phyloP scores from a whole-genome alignment of 2,888 invertebrate species.

The Strigamia maritima region DNA sequence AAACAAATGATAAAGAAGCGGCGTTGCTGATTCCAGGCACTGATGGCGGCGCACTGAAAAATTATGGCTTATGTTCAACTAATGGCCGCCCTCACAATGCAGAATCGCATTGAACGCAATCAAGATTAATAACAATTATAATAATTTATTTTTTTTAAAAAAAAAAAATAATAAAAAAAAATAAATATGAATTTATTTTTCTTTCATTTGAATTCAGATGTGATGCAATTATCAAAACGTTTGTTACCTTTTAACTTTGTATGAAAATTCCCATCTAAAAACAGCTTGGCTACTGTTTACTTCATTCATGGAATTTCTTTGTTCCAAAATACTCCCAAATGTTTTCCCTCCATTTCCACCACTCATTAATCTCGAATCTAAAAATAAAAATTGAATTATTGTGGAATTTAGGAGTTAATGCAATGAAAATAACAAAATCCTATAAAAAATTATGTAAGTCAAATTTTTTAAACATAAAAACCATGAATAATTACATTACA shows the following conservation, averaged over 20 bases:
- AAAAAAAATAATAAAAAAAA: neutral
- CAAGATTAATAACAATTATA: neutral
- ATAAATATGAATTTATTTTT: neutral
- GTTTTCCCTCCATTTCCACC: neutral
- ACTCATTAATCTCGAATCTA: neutral
- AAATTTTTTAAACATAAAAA: no score
- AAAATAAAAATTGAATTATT: neutral
- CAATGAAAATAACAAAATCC: no score
- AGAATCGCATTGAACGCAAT: neutral
- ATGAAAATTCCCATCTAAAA: neutral
- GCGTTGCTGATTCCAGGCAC: neutral
- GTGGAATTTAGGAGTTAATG: no score
- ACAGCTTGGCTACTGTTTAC: constrained; percentile 1
- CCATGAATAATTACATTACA: no score
- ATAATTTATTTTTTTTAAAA: neutral
- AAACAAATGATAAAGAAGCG: neutral
- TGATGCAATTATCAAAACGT: neutral
- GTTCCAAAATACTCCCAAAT: neutral
- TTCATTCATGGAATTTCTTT: neutral
- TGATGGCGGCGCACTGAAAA: neutral
- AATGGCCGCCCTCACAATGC: neutral
- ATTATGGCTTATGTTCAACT: neutral
- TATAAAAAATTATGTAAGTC: no score
- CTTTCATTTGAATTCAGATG: neutral
- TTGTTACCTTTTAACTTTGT: neutral